Evolutionary conservation across 2,888 invertebrate genomes (phyloP).

Genomic region (Tineola bisselliella): DNA sequence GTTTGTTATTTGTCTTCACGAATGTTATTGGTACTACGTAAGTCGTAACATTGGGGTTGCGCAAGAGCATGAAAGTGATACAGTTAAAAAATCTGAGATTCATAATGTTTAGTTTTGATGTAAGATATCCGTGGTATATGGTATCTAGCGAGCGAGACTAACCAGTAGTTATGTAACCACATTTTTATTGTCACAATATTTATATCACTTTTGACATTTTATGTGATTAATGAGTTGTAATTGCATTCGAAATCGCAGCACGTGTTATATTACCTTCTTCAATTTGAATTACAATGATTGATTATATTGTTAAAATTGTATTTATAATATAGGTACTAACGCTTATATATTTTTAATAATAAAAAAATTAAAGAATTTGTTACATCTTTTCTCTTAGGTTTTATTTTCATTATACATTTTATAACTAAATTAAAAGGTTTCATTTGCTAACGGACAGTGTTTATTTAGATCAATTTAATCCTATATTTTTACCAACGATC

Average conservation of each 20-base stretch:
- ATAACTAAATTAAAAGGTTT: no score
- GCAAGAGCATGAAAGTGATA: conserved; percentile 17
- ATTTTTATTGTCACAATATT: conserved; percentile 12
- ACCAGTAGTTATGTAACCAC: not conserved
- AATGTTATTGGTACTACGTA: not conserved
- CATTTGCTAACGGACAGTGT: no score
- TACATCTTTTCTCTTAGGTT: no score
- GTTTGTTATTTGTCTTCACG: conserved; percentile 4
- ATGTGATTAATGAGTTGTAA: conserved; percentile 12
- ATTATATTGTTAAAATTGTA: no score
- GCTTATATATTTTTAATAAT: no score
- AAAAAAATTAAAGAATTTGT: no score
- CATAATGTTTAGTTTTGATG: not conserved
- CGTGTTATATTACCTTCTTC: not conserved
- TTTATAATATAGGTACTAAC: no score
- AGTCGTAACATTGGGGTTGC: conserved; percentile 13
- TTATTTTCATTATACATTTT: no score
- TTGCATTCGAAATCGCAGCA: not conserved
- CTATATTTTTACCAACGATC: no score
- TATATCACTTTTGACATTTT: conserved; percentile 12
- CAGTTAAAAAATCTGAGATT: conserved; percentile 9
- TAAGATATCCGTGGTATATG: conserved; percentile 3
- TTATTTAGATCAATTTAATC: no score
- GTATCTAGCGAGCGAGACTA: not conserved
- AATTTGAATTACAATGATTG: not conserved